Evolutionary conservation across 2,888 invertebrate genomes (phyloP).

Genomic region (Rambutsinella grinnellia): DNA sequence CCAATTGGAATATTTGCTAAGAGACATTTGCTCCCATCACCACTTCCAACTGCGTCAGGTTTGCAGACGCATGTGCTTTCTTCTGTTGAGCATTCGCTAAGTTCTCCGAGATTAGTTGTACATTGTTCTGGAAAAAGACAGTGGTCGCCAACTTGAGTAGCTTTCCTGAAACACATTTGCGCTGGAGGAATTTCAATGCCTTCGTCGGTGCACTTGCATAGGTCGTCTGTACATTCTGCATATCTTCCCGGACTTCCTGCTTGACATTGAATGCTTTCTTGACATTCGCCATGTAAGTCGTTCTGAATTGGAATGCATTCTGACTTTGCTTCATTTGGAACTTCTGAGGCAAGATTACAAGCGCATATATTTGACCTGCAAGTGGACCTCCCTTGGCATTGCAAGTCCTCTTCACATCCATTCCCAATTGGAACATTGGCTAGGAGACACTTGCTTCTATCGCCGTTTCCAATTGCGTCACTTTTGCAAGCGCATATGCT

Average conservation of each 20-base stretch:
- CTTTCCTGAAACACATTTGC: neutral
- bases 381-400: neutral
- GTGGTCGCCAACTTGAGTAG: neutral
- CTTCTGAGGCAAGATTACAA: too few relatives aligned
- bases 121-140: neutral
- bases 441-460: too few relatives aligned
- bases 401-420: too few relatives aligned
- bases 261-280: neutral
- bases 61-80: neutral
- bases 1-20: neutral
- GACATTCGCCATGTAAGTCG: neutral
- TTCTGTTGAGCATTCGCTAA: neutral
- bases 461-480: too few relatives aligned
- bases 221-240: neutral
- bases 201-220: neutral
- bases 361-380: neutral
- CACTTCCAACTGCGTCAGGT: neutral
- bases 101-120: neutral
- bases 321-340: too few relatives aligned
- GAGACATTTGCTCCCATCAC: too few relatives aligned
- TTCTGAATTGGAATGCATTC: neutral
- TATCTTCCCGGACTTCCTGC: neutral
- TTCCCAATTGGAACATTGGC: too few relatives aligned
- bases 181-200: neutral
- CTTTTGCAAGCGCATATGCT: neutral